These are phyloP conservation scores for Carabus problematicus DNA, from an alignment of 2,888 invertebrate species.

Conservation along the genomic window DNA sequence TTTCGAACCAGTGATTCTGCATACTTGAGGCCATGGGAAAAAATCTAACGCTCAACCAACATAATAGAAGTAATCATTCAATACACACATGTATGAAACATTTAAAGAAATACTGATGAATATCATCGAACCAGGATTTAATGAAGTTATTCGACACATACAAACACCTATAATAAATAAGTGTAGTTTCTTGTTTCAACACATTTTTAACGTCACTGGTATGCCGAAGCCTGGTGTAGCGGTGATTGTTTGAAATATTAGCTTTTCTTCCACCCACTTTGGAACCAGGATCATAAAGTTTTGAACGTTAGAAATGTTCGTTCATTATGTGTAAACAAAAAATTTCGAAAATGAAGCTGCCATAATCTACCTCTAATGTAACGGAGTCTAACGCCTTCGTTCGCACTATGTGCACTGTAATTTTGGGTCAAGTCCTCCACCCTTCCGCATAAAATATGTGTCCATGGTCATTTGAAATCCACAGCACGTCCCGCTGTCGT, in stretches of 20 bases:
- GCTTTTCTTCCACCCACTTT: conserved; percentile 45
- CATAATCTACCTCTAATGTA: conserved; percentile 33
- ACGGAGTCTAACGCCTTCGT: conserved; percentile 32
- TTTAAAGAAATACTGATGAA: too few species aligned
- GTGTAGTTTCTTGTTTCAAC: background rate
- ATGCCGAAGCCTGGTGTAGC: conserved; percentile 42
- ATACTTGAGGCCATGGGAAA: background rate
- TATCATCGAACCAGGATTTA: too few species aligned
- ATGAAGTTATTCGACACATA: too few species aligned
- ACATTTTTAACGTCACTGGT: conserved; percentile 28
- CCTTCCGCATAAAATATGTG: conserved; percentile 22
- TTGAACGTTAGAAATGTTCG: conserved; percentile 47
- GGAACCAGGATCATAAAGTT: conserved; percentile 47
- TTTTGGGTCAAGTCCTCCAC: conserved; percentile 35
- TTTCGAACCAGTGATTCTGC: conserved; percentile 3
- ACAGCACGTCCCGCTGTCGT: background rate
- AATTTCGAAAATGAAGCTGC: conserved; percentile 24
- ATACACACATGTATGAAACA: too few species aligned
- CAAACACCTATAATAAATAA: too few species aligned
- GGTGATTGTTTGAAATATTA: conserved; percentile 51
- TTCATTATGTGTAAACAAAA: conserved; percentile 47
- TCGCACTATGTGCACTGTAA: conserved; percentile 17
- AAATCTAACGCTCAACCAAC: too few species aligned
- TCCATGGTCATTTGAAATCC: background rate
- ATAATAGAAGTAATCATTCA: too few species aligned